Evolutionary conservation across 1,140 invertebrate species (phyloP).

Genomic region (Saccostrea cuccullata): DNA sequence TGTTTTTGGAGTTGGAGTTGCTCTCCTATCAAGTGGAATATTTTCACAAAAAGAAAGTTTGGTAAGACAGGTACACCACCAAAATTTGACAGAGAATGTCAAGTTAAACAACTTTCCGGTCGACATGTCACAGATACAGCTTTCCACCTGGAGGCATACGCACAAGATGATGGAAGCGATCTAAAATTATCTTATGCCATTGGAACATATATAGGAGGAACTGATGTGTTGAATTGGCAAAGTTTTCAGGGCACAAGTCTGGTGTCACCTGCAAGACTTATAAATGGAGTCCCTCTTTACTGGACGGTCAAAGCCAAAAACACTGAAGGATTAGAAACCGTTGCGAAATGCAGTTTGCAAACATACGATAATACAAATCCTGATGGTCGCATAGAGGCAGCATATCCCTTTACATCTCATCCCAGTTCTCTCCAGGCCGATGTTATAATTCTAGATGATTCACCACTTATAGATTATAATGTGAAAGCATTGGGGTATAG

Average conservation of each 20-base stretch:
- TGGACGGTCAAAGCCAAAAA: conserved; percentile 56
- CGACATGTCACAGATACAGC: conserved; percentile 55
- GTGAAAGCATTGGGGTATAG: conserved; percentile 48
- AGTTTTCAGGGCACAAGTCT: conserved; percentile 40
- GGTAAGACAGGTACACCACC: conserved; percentile 49
- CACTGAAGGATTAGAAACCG: conserved; percentile 43
- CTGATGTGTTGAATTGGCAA: conserved; percentile 52
- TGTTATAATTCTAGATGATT: conserved; percentile 50
- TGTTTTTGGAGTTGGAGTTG: conserved; percentile 58
- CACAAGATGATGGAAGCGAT: conserved; percentile 54
- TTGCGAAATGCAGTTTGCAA: conserved; percentile 42
- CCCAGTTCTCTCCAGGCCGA: conserved; percentile 3
- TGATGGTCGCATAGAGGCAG: conserved; percentile 54
- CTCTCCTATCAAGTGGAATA: conserved; percentile 39
- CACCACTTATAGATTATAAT: conserved; percentile 30
- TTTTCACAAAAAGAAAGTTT: conserved; percentile 51
- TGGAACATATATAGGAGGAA: conserved; percentile 50
- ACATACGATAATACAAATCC: conserved; percentile 58
- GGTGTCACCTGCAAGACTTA: conserved; percentile 29
- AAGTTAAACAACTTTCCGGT: conserved; percentile 52
- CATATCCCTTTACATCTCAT: conserved; percentile 44
- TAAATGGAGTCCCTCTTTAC: conserved; percentile 53
- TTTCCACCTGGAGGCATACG: conserved; percentile 50
- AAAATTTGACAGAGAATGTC: conserved; percentile 50
- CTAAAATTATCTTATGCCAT: conserved; percentile 53